Evolutionary conservation across 2,888 invertebrate species (phyloP), one percentile per base, ranked within the genome.

Genomic region (Plagiodera versicolora): DNA sequence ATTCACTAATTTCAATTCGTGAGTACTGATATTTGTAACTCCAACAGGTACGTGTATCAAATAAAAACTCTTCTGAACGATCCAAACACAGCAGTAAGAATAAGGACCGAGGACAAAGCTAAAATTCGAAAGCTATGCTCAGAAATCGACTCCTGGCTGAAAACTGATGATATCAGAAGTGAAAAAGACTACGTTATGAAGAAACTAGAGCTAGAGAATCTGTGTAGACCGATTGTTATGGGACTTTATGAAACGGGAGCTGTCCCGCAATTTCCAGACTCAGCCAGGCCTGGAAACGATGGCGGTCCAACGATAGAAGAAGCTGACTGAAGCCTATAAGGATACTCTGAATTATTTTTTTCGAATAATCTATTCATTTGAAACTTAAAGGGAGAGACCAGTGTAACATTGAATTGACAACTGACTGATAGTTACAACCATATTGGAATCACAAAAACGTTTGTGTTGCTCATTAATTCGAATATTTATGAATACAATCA

Each of bases 91-190:
- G 84, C 85, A 0, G 81, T 82, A 30, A 87, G 85, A 77, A 76
- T 93, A 16, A 77, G 81, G 0, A 84, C 86, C 30, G 77, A 82
- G 66, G 73, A 82, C 71, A 72, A 80, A 74, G 74, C 73, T 19
- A 67, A 77, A 10, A 81, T 84, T 0, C 72, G 72, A 3, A 72
- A 71, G 1, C 78, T 80, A 19, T 87, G 86, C 70, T 84, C 84
- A 0, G 86, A 86, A 17, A 81, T 84, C 6, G 74, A 89, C 30
- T 80, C 80, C 45, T 92, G 91, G 92, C 77, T 92, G 57, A 88
- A 88, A 72, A 72, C 76, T 44, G 80, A 82, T 76, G 82, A 80
- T 1, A 78, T 83, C 69, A 88, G 85, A 14, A 86, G 84, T 35
- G 85, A 84, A 76, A 87, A 84, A 50, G 87, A 86, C 72, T 86